Base-by-base conservation (phyloP, 2,113 vertebrate genomes). In the Meleagris gallopavo region DNA sequence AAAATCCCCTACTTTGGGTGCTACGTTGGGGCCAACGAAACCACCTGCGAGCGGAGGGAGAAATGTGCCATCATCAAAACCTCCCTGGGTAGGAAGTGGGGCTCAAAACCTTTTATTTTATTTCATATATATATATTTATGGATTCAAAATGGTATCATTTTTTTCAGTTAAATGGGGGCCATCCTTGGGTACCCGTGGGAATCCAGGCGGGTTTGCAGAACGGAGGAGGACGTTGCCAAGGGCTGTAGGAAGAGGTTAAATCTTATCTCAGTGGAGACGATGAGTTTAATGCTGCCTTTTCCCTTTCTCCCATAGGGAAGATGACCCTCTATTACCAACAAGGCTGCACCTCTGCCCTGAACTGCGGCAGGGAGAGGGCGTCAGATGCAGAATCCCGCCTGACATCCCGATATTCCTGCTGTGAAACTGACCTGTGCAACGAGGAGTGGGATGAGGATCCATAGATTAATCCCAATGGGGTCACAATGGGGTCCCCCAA, bases 391-490 rank as follows among this genome's bases (percentile, higher is more conserved):
- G 89, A 94, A 4, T 96, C 94, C 36, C 87, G 65, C 50, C 36
- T 96, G 40, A 86, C 25, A 0, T 86, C 87, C 32, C 54, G 38
- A 1, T 93, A 90, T 1, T 90, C 83, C 29, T 94, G 92, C 77
- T 92, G 92, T 1, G 87, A 95, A 67, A 95, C 94, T 0, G 95
- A 95, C 40, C 65, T 96, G 3, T 95, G 95, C 83, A 96, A 95
- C 2, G n/a, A 86, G 27, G 54, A 83, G 12, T 93, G 95, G 95
- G 62, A n/a, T 2, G 38, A 55, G 24, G 66, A 86, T 5, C 50
- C 30, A 0, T 10, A 0, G 78, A 86, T 7, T 86, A 74, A 19
- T 6, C 69, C 15, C 48, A 4, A n/a, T 2, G 6, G 40, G 64
- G 18, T 43, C 29, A 13, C 29, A 12, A 65, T 65, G 27, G 18